phyloP scores from a whole-genome alignment of 2,888 invertebrate species.

The Axea sp. region DNA sequence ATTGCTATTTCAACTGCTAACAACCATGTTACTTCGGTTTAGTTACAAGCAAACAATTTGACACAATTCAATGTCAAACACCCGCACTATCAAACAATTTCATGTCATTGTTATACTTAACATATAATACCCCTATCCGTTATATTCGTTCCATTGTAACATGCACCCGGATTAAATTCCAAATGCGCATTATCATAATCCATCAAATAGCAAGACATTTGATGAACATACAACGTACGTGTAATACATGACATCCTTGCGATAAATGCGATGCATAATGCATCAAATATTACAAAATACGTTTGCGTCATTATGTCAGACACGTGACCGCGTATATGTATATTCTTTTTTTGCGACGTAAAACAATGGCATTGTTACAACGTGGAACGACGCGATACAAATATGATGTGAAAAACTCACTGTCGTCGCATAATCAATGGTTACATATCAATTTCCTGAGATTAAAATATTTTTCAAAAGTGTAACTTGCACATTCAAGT shows the following conservation, averaged over 20 bases:
- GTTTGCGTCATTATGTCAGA: constrained; percentile 28
- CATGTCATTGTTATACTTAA: constrained; percentile 20
- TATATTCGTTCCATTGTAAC: constrained; percentile 23
- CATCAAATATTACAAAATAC: constrained; percentile 55
- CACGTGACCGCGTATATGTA: constrained; percentile 25
- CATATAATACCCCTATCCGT: constrained; percentile 25
- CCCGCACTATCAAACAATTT: constrained; percentile 29
- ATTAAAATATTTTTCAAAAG: too few species aligned
- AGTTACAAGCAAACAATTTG: too few species aligned
- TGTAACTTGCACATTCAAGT: too few species aligned
- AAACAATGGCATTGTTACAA: constrained; percentile 36
- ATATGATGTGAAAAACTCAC: constrained; percentile 34
- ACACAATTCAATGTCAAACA: too few species aligned
- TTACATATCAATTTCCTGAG: constrained; percentile 15
- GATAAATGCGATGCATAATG: constrained; percentile 52
- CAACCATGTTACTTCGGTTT: too few species aligned
- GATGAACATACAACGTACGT: constrained; percentile 46
- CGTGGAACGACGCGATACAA: constrained; percentile 19
- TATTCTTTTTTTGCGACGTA: constrained; percentile 21
- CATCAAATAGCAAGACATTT: constrained; percentile 52
- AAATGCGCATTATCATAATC: constrained; percentile 51
- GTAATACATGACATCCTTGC: constrained; percentile 38
- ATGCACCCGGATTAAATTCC: constrained; percentile 45
- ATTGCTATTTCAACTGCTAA: too few species aligned
- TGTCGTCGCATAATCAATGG: constrained; percentile 20